Base-by-base conservation (phyloP, 2,113 vertebrate species). In the Salminus brasiliensis region DNA sequence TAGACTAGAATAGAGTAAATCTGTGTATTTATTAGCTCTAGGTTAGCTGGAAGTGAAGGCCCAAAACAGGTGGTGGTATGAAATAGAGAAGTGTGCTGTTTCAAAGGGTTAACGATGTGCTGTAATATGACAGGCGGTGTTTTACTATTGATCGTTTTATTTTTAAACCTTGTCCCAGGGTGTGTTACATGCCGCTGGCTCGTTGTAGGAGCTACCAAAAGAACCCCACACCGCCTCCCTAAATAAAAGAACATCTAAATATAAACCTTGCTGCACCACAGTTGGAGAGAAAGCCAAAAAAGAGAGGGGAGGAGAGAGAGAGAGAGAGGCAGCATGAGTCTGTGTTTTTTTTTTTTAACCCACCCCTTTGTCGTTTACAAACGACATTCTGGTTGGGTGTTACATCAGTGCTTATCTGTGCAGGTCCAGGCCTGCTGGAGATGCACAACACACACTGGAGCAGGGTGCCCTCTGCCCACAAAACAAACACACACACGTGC, bases 331-430 rank as follows among this genome's bases (percentile, higher is more conserved):
- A 45, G 43, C 13, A 15, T 45, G 43, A 1, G 43, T 32, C 2
- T 65, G 15, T 16, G 15, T 65, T 3, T 36, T 6, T 43, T 13
- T 69, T 52, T n/a, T n/a, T n/a, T n/a, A n/a, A n/a, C 12, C 23
- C 12, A 11, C 30, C 11, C 49, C 49, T 72, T 72, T 57, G 57
- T 60, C 57, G 29, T 60, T 23, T 36, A 25, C 29, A 55, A 72
- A 53, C 29, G 39, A 25, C 66, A 69, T 23, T 45, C 41, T 27
- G 11, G 43, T 45, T 70, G 43, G 25, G 27, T 49, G 23, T 45
- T 41, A 70, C 23, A 45, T 47, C 43, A 47, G 41, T 30, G 43
- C 67, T 45, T 70, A 70, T 47, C 67, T 70, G 41, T 21, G 43
- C 25, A 70, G 41, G 10, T 1, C 67, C 60, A 63, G 60, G 16